These are phyloP conservation scores for Drosophila acutilabella DNA, from an alignment of 2,888 invertebrate genomes.

Conservation along the genomic window DNA sequence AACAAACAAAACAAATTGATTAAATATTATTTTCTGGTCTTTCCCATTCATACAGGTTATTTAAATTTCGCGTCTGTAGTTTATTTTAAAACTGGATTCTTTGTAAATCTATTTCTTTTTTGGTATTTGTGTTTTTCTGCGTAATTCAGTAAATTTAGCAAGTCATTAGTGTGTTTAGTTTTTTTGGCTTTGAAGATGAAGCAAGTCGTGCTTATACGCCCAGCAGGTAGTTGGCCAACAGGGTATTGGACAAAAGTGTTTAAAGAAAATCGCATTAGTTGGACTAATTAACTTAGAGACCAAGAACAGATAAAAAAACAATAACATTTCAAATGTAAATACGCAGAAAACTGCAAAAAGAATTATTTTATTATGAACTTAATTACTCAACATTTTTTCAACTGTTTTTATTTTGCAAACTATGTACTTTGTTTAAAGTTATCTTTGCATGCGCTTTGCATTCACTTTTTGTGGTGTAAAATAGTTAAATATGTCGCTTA, in stretches of 20 bases:
- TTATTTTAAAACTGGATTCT: constrained; percentile 22
- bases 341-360: background rate
- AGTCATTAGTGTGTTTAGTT: background rate
- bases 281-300: constrained; percentile 46
- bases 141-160: background rate
- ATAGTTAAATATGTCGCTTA: background rate
- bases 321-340: background rate
- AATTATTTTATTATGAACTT: too few relatives aligned
- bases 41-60: constrained; percentile 43
- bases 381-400: background rate
- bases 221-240: background rate
- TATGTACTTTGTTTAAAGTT: background rate
- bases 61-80: constrained; percentile 10
- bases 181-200: background rate
- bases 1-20: background rate
- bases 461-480: background rate
- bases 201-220: background rate
- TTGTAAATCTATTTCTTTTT: background rate
- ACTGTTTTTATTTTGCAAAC: background rate
- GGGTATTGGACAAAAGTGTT: constrained; percentile 2
- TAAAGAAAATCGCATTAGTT: constrained; percentile 57
- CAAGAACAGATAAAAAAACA: constrained; percentile 4
- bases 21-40: constrained; percentile 15
- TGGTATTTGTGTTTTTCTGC: background rate
- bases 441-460: background rate